Base-by-base conservation (phyloP, 2,797 vertebrate species). In the Xenops minutus region DNA sequence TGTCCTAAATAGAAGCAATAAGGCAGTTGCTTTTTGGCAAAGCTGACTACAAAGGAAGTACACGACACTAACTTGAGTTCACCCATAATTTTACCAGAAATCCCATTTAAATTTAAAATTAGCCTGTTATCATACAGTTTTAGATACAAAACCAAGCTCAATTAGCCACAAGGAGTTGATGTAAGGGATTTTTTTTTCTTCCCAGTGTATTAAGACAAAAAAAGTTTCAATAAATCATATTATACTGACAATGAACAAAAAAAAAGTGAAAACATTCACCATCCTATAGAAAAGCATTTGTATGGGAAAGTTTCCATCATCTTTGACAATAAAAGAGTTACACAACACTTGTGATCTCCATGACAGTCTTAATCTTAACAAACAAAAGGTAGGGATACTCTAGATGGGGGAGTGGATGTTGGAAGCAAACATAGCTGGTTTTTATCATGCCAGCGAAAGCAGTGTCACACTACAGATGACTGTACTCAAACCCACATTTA, bases 391-490 rank as follows among this genome's bases (percentile, higher is more conserved):
- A 77, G 10, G 26, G 49, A 85, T 59, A 82, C 12, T 67, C 8
- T 52, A 36, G 23, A 77, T 4, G 16, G 7, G 3, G 20, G 4
- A 6, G 3, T 22, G 19, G 4, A 20, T 16, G 18, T 3, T 0
- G 3, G 23, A 20, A 58, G 49, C 41, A 91, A 78, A 56, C 29
- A 39, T 0, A 68, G 36, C 18, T 67, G 49, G 21, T 72, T 39
- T 46, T 56, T 41, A 12, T 41, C 44, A n/a, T 2, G 2, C 8
- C 14, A 34, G 14, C 37, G 46, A 92, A 89, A 59, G 66, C 73
- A 77, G 32, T 14, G 36, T 14, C 61, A 34, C 16, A 4, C 36
- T 73, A n/a, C 56, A 77, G 26, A 32, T 1, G 1, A 46, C 52
- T 63, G 18, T 22, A 77, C 2, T 8, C 10, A 74, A 88, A 63